Conservation (phyloP, 2,888 invertebrate genomes). For the Anodontia alba region DNA sequence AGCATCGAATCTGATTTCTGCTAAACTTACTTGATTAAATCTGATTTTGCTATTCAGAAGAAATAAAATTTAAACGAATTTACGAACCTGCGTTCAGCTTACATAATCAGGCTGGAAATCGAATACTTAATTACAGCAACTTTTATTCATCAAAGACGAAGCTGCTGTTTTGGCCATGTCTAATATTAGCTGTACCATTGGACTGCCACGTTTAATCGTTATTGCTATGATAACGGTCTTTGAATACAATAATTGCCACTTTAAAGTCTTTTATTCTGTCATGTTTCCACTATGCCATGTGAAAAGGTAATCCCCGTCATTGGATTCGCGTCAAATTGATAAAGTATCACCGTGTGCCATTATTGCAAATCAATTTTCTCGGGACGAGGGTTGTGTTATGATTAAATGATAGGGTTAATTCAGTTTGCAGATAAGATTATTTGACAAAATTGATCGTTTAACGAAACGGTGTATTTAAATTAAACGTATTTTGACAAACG, state of each 20-base stretch:
- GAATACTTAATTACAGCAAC: slow-evolving; percentile 6
- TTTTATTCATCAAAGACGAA: background rate
- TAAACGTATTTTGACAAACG: no score
- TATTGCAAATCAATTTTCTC: slow-evolving; percentile 14
- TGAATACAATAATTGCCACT: slow-evolving; percentile 44
- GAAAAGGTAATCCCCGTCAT: slow-evolving; percentile 36
- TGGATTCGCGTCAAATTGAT: slow-evolving; percentile 40
- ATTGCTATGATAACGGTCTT: slow-evolving; percentile 29
- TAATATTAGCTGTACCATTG: slow-evolving; percentile 25
- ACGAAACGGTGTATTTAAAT: background rate
- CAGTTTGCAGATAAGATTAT: slow-evolving; percentile 14
- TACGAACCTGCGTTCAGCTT: background rate
- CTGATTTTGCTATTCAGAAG: background rate
- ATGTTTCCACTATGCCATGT: slow-evolving; percentile 27
- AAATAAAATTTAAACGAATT: background rate
- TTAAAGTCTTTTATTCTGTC: slow-evolving; percentile 49
- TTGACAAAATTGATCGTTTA: slow-evolving; percentile 6
- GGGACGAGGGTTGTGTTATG: slow-evolving; percentile 1
- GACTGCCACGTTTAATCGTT: slow-evolving; percentile 33
- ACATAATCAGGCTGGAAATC: background rate
- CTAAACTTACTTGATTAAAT: background rate
- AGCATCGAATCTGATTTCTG: background rate
- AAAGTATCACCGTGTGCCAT: slow-evolving; percentile 20
- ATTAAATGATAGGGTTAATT: slow-evolving; percentile 14
- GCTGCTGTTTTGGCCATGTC: slow-evolving; percentile 16